Conservation (phyloP, 2,888 invertebrate genomes). For the Caenorhabditis sulstoni region DNA sequence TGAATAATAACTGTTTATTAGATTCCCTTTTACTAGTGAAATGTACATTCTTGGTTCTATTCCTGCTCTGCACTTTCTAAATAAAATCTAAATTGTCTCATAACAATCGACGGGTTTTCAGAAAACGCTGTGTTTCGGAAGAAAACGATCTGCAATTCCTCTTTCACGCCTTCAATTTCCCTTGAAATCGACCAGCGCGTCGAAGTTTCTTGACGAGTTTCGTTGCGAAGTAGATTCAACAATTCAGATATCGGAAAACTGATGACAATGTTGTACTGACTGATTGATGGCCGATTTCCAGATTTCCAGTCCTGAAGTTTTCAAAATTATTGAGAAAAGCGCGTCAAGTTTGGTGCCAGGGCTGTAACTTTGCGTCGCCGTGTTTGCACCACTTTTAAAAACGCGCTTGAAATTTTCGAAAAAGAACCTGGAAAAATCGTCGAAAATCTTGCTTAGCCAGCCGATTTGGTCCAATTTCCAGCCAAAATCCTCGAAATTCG, state of each 20-base stretch:
- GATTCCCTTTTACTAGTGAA: too few species aligned
- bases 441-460: conserved; percentile 6
- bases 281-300: background rate
- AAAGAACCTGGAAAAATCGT: conserved; percentile 8
- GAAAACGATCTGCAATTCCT: conserved; percentile 30
- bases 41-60: too few species aligned
- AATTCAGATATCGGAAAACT: conserved; percentile 18
- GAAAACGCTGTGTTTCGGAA: conserved; percentile 28
- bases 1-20: too few species aligned
- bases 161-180: background rate
- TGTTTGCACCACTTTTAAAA: too few species aligned
- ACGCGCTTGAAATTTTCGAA: too few species aligned
- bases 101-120: conserved; percentile 22
- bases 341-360: too few species aligned
- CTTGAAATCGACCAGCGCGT: conserved; percentile 6
- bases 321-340: too few species aligned
- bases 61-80: too few species aligned
- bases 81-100: conserved; percentile 7
- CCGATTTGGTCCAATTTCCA: conserved; percentile 35
- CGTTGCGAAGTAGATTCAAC: conserved; percentile 8
- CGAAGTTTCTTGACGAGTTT: conserved; percentile 13
- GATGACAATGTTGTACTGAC: conserved; percentile 33
- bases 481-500: conserved; percentile 30
- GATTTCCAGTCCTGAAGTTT: conserved; percentile 17
- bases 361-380: too few species aligned